Evolutionary conservation across 2,797 vertebrate genomes (phyloP).

Genomic region (Myiothlypis chrysogaster): DNA sequence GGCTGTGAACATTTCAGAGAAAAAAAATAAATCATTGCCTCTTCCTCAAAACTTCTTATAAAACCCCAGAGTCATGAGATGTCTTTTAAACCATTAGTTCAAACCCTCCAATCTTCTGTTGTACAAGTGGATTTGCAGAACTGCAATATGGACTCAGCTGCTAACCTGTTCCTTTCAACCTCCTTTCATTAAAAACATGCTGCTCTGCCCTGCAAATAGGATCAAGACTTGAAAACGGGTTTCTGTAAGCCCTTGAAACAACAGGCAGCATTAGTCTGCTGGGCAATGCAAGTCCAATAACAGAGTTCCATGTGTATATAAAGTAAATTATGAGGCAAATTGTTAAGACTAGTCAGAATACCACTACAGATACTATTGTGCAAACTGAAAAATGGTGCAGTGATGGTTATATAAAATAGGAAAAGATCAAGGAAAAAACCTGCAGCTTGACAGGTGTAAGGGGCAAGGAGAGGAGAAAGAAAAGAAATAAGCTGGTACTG

Average conservation of each 20-base stretch:
- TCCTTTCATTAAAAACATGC: background rate
- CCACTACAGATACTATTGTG: background rate
- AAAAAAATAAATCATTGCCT: background rate
- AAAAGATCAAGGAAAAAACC: background rate
- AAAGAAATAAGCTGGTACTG: background rate
- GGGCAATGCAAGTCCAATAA: background rate
- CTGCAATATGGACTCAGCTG: background rate
- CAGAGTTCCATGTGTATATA: accelerated
- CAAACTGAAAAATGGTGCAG: background rate
- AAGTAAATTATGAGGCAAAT: background rate
- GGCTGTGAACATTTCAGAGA: background rate
- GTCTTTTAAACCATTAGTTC: background rate
- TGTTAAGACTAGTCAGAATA: background rate
- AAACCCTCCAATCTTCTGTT: background rate
- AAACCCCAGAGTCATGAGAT: background rate
- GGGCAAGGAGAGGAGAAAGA: background rate
- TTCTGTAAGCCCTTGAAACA: background rate
- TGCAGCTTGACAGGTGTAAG: background rate
- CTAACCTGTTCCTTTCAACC: background rate
- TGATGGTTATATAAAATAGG: background rate
- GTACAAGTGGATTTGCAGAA: background rate
- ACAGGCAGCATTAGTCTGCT: background rate
- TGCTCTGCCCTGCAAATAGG: background rate
- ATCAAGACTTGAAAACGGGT: background rate
- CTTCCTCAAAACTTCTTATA: background rate